Percentiles rank a stretch among this genome's conserved stretches.
Evolutionary conservation across 2,888 invertebrate genomes (phyloP).

Genomic region (Apodemia duryi): DNA sequence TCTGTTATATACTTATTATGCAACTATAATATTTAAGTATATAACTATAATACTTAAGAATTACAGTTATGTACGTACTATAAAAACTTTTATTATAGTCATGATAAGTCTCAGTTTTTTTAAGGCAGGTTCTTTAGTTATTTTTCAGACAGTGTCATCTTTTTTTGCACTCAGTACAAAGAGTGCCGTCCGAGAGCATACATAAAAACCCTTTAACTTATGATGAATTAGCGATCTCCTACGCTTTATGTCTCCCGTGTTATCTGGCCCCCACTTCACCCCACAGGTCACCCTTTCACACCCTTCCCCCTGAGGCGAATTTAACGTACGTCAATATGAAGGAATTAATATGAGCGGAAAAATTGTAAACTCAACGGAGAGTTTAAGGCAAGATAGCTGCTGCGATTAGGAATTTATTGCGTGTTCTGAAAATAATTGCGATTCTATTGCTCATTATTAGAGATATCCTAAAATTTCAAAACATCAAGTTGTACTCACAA

Average conservation of each 20-base stretch:
- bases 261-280: slow-evolving; percentile 52
- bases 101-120: neutral
- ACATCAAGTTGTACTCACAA: too few relatives aligned
- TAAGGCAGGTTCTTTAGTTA: neutral
- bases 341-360: slow-evolving; percentile 74
- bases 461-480: too few relatives aligned
- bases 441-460: neutral
- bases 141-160: slow-evolving; percentile 1
- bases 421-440: slow-evolving; percentile 16
- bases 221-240: slow-evolving; percentile 80
- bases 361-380: slow-evolving; percentile 42
- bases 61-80: too few relatives aligned
- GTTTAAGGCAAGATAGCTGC: slow-evolving; percentile 16
- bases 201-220: slow-evolving; percentile 80
- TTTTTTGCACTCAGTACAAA: slow-evolving; percentile 68
- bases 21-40: too few relatives aligned
- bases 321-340: slow-evolving; percentile 64
- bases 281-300: slow-evolving; percentile 37
- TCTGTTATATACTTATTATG: too few relatives aligned
- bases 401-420: slow-evolving; percentile 16
- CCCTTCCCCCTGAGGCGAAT: slow-evolving; percentile 38
- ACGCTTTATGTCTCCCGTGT: slow-evolving; percentile 75
- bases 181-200: slow-evolving; percentile 56
- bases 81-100: too few relatives aligned
- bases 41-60: neutral